Evolutionary conservation across 2,113 vertebrate genomes (phyloP).

Genomic region (Dromas ardeola): DNA sequence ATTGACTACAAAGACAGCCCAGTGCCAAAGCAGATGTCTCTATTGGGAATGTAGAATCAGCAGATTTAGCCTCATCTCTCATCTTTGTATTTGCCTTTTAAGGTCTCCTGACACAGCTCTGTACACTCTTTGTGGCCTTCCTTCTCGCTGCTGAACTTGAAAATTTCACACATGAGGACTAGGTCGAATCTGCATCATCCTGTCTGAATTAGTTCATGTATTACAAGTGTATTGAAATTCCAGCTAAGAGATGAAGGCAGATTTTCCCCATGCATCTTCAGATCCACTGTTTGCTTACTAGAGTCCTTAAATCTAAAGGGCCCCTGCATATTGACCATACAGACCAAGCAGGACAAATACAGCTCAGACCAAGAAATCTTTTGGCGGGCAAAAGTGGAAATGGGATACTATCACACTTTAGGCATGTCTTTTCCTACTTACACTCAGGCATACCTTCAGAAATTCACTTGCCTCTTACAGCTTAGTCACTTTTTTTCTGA

Average conservation of each 20-base stretch:
- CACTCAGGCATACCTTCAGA: background rate
- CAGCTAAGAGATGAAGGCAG: background rate
- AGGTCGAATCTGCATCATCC: background rate
- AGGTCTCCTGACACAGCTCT: background rate
- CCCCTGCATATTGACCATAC: background rate
- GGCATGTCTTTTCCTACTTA: background rate
- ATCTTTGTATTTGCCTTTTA: background rate
- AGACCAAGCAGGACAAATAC: background rate
- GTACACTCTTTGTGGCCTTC: background rate
- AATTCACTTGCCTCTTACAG: background rate
- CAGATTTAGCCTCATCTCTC: background rate
- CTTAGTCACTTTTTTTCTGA: background rate
- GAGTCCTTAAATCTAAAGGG: background rate
- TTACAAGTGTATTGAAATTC: background rate
- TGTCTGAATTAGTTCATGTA: background rate
- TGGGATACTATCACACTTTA: background rate
- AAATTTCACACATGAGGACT: background rate
- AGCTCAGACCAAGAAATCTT: background rate
- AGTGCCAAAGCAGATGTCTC: background rate
- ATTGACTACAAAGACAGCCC: background rate
- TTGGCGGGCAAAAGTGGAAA: background rate
- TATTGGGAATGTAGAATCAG: background rate
- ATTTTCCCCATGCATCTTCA: background rate
- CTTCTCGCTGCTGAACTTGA: background rate
- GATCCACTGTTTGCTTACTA: background rate